phyloP scores from a whole-genome alignment of 2,113 vertebrate genomes.

The Channa argus region DNA sequence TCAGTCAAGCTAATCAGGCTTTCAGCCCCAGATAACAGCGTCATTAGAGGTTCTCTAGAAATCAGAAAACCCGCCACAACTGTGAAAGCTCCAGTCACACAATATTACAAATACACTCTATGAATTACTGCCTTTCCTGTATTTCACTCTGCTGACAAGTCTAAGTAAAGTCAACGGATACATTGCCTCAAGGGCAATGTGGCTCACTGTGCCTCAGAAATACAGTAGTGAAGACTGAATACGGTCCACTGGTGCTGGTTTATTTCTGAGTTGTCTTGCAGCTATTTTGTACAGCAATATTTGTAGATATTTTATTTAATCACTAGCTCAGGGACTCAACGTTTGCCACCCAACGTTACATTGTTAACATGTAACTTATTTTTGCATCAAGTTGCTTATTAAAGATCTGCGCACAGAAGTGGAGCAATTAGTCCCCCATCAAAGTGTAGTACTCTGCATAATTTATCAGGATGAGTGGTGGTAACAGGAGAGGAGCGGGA shows the following conservation, averaged over 20 bases:
- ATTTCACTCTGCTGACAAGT: conserved; percentile 56
- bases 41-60: conserved; percentile 60
- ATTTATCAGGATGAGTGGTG: conserved; percentile 55
- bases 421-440: conserved; percentile 62
- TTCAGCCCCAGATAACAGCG: conserved; percentile 63
- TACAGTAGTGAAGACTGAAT: conserved; percentile 37
- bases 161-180: conserved; percentile 38
- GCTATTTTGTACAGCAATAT: conserved; percentile 24
- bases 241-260: background rate
- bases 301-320: conserved; percentile 24
- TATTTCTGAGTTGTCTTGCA: conserved; percentile 5
- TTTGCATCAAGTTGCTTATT: conserved; percentile 26
- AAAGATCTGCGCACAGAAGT: conserved; percentile 33
- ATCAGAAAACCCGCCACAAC: conserved; percentile 46
- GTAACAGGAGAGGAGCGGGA: conserved; percentile 28
- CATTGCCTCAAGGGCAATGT: conserved; percentile 42
- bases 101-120: conserved; percentile 39
- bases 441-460: conserved; percentile 56
- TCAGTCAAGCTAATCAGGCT: conserved; percentile 70
- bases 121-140: conserved; percentile 45
- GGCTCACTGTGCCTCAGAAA: conserved; percentile 20
- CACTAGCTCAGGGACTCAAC: background rate
- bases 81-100: conserved; percentile 49
- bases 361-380: conserved; percentile 43
- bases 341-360: conserved; percentile 22